Conservation (phyloP, 1,140 invertebrate genomes). For the Planococcus citri region DNA sequence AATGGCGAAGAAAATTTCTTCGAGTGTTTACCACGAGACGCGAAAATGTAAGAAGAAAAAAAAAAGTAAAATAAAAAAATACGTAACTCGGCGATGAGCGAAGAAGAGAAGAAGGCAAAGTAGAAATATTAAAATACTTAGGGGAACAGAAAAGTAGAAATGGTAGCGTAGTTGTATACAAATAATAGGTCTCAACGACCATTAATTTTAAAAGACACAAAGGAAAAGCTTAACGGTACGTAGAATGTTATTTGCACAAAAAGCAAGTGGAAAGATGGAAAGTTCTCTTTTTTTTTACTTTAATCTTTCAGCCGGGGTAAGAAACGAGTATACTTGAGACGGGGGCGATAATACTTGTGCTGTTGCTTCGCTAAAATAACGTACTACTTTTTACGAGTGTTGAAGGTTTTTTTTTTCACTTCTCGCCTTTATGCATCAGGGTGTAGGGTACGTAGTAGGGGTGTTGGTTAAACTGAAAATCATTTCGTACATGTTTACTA, state of each 20-base stretch:
- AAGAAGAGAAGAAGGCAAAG: not conserved
- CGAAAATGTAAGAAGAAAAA: no score
- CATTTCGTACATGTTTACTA: not conserved
- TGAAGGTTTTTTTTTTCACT: not conserved
- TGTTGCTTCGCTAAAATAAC: not conserved
- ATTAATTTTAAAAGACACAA: constrained; percentile 20
- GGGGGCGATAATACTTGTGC: not conserved
- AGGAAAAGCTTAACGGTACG: constrained; percentile 18
- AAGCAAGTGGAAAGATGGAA: constrained; percentile 11
- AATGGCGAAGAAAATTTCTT: no score
- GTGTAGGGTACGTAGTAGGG: not conserved
- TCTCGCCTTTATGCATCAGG: no score
- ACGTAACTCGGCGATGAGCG: not conserved
- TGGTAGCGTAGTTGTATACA: constrained; percentile 5
- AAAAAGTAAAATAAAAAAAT: no score
- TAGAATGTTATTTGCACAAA: constrained; percentile 14
- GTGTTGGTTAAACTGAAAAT: not conserved
- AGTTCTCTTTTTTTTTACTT: constrained; percentile 9
- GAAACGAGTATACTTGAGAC: constrained; percentile 1
- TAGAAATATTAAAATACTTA: constrained; percentile 18
- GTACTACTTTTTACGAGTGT: not conserved
- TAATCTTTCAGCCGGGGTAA: not conserved
- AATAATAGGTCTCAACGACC: constrained; percentile 19
- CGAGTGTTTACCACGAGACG: no score
- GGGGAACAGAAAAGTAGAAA: constrained; percentile 4